Evolutionary conservation across 2,113 vertebrate genomes (phyloP).

Genomic region (Erinaceus europaeus): DNA sequence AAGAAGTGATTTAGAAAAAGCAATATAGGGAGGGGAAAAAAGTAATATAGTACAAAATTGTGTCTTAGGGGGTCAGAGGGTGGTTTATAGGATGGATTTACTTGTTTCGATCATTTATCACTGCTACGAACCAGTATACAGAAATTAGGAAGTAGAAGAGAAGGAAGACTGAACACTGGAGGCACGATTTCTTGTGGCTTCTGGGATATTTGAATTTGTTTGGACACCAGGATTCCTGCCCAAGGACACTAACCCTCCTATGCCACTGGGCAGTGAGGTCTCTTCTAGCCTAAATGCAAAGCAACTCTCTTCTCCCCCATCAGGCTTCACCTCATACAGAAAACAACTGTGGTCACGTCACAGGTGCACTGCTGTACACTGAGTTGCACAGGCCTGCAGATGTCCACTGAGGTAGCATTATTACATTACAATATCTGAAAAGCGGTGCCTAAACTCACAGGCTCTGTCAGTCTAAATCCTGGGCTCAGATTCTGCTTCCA

Average conservation of each 20-base stretch:
- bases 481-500: neutral
- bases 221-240: neutral
- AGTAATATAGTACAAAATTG: no score
- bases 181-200: neutral
- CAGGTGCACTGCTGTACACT: neutral
- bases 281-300: neutral
- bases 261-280: neutral
- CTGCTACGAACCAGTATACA: neutral
- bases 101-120: neutral
- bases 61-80: neutral
- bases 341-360: neutral
- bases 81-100: neutral
- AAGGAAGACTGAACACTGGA: neutral
- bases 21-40: neutral
- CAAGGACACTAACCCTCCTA: neutral
- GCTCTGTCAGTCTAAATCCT: neutral
- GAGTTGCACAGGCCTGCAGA: neutral
- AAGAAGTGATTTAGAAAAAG: conserved; percentile 15
- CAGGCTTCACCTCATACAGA: neutral
- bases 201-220: neutral
- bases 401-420: no score
- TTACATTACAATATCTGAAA: neutral
- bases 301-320: neutral
- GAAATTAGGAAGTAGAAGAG: neutral
- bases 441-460: neutral